These are phyloP conservation scores for Oxystoma pomonae DNA, from an alignment of 2,888 invertebrate genomes.

Conservation along the genomic window DNA sequence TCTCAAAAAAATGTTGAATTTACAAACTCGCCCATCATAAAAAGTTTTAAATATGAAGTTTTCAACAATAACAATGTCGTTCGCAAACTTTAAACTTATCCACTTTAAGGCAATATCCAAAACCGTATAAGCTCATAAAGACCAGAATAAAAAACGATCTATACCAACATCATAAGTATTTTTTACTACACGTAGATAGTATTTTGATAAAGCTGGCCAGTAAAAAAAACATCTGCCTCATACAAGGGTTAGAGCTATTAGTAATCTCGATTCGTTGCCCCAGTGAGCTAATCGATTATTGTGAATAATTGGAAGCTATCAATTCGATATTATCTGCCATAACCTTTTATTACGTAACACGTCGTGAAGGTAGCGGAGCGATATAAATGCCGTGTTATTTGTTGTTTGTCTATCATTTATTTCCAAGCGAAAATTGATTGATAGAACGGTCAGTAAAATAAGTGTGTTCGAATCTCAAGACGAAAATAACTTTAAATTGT, in stretches of 20 bases:
- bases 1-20: too few relatives aligned
- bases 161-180: too few relatives aligned
- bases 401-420: neutral
- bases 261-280: neutral
- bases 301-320: slow-evolving; percentile 1
- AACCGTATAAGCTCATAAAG: too few relatives aligned
- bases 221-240: neutral
- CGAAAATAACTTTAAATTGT: too few relatives aligned
- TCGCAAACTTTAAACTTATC: too few relatives aligned
- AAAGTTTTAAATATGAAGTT: too few relatives aligned
- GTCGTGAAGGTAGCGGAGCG: neutral
- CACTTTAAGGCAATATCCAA: too few relatives aligned
- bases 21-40: too few relatives aligned
- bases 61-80: too few relatives aligned
- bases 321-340: slow-evolving; percentile 1
- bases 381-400: neutral
- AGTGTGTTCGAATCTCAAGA: neutral
- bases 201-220: neutral
- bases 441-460: neutral
- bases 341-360: slow-evolving; percentile 3
- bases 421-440: neutral
- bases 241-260: neutral
- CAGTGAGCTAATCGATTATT: slow-evolving; percentile 1
- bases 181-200: too few relatives aligned
- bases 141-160: too few relatives aligned